These are phyloP conservation scores for Tonatia bakeri DNA, from an alignment of 2,113 vertebrate genomes.

Conservation along the genomic window DNA sequence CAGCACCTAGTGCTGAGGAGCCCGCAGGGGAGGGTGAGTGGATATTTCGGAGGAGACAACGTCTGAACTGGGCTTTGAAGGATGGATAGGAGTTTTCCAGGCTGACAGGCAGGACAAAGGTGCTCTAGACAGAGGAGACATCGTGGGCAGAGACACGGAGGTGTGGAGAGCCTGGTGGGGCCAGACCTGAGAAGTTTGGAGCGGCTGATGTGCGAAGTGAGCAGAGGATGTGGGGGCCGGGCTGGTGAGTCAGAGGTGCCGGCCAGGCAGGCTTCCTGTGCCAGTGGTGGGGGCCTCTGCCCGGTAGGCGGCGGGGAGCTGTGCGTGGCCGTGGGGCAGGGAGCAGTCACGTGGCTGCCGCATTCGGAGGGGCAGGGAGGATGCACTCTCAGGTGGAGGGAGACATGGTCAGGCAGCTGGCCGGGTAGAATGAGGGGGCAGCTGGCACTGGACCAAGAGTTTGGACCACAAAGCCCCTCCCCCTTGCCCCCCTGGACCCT, in stretches of 20 bases:
- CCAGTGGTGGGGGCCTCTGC: background rate
- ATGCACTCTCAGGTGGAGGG: fast-evolving
- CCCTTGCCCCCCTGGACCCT: fast-evolving
- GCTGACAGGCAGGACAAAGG: background rate
- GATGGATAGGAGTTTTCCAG: background rate
- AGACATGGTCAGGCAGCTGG: fast-evolving
- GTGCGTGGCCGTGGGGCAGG: fast-evolving
- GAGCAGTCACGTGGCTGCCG: fast-evolving
- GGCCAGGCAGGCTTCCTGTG: background rate
- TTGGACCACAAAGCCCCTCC: background rate
- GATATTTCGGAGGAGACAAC: background rate
- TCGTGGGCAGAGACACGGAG: background rate
- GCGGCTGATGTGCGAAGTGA: fast-evolving
- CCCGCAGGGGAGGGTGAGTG: background rate
- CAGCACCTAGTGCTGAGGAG: fast-evolving
- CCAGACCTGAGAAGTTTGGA: background rate
- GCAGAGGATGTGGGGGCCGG: fast-evolving
- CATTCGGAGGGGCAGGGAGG: fast-evolving
- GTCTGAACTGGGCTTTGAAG: background rate
- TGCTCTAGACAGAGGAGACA: background rate
- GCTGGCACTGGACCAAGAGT: fast-evolving
- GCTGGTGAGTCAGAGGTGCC: fast-evolving
- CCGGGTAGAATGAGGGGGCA: fast-evolving
- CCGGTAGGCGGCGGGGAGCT: background rate
- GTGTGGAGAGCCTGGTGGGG: background rate